phyloP scores from a whole-genome alignment of 2,888 invertebrate genomes.

The Tenthredo livida region DNA sequence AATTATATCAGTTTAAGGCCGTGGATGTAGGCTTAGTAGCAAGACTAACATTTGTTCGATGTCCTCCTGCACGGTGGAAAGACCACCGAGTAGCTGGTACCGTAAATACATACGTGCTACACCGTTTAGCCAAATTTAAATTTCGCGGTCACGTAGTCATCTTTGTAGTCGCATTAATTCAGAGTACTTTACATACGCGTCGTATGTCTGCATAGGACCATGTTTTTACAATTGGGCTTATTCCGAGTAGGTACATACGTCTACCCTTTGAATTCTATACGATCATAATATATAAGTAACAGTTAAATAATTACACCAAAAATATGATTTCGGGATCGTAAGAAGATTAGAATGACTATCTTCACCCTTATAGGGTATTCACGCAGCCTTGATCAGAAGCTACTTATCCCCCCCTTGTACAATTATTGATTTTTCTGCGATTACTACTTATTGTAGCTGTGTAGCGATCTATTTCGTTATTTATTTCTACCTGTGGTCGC shows the following conservation, averaged over 20 bases:
- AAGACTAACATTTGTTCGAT: constrained; percentile 46
- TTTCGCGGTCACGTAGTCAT: constrained; percentile 36
- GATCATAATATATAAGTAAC: neutral
- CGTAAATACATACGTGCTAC: constrained; percentile 16
- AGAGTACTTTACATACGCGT: neutral
- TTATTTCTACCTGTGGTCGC: neutral
- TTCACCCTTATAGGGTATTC: neutral
- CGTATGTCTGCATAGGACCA: neutral
- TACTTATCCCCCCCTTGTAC: neutral
- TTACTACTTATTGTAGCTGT: neutral
- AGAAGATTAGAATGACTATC: neutral
- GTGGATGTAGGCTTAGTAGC: constrained; percentile 41
- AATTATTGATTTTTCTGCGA: neutral
- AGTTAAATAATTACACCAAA: neutral
- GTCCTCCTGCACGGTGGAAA: constrained; percentile 17
- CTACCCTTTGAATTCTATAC: too few species aligned
- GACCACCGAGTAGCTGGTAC: neutral
- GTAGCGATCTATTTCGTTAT: neutral
- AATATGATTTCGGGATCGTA: neutral
- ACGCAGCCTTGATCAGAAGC: neutral
- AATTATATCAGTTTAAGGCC: constrained; percentile 44
- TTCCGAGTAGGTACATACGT: neutral
- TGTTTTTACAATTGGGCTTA: neutral
- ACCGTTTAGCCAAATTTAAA: constrained; percentile 33
- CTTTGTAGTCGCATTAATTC: neutral